Conservation (phyloP, 2,797 vertebrate species). For the Columba guinea region DNA sequence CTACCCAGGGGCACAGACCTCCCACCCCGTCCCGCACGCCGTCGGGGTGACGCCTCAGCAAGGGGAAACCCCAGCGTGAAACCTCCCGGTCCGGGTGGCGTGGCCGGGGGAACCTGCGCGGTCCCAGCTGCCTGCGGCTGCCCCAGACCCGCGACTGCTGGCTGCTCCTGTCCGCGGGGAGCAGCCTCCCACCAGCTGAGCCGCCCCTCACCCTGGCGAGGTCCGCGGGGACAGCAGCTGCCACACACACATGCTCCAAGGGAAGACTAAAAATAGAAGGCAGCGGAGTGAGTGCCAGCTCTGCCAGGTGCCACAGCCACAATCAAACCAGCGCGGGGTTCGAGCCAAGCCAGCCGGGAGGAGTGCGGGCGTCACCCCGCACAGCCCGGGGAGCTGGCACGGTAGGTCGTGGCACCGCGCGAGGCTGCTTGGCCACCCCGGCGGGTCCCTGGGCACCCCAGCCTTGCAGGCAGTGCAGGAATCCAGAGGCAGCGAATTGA, state of each 20-base stretch:
- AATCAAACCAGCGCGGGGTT: not conserved
- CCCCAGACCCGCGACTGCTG: not conserved
- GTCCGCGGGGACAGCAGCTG: not conserved
- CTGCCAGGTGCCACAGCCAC: not conserved
- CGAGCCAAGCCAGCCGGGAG: not conserved
- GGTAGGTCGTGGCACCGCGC: rapidly evolving
- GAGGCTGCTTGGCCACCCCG: rapidly evolving
- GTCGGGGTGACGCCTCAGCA: rapidly evolving
- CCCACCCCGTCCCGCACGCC: rapidly evolving
- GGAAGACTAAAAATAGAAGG: not conserved
- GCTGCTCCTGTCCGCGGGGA: not conserved
- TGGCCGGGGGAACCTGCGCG: rapidly evolving
- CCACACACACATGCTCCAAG: not conserved
- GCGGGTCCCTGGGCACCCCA: rapidly evolving
- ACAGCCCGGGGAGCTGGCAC: rapidly evolving
- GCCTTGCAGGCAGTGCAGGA: not conserved
- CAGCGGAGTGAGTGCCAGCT: not conserved
- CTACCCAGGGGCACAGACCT: rapidly evolving
- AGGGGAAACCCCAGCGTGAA: not conserved
- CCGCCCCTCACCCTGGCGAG: not conserved
- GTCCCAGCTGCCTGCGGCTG: not conserved
- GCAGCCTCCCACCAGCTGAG: not conserved
- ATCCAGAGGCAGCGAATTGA: not conserved
- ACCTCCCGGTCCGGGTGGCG: not conserved
- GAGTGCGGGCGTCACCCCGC: rapidly evolving